A percentile compares a stretch with the other conserved stretches of the same genome.
These are phyloP conservation scores for Heliconius eleuchia DNA, from an alignment of 1,140 invertebrate genomes.

Conservation along the genomic window DNA sequence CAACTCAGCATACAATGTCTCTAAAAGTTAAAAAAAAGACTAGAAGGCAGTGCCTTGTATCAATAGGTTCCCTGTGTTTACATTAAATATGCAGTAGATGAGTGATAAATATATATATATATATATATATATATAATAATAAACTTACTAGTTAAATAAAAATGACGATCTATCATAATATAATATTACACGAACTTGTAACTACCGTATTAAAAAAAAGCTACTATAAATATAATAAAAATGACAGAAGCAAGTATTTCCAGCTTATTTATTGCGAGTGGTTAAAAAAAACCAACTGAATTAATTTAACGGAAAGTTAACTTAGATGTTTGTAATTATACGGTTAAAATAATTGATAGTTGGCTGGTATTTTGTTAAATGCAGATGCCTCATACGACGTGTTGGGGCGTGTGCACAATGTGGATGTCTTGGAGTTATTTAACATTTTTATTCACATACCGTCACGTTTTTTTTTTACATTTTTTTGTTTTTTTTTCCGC, in stretches of 20 bases:
- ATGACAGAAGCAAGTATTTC: constrained; percentile 2
- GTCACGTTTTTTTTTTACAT: too few relatives aligned
- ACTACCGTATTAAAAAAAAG: background rate
- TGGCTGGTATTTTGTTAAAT: constrained; percentile 19
- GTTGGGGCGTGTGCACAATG: constrained; percentile 7
- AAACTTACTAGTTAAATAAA: background rate
- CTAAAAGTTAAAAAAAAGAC: too few relatives aligned
- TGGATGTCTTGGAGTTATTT: background rate
- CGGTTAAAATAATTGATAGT: constrained; percentile 21
- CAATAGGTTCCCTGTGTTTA: too few relatives aligned
- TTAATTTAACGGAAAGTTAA: background rate
- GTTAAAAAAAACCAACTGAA: background rate
- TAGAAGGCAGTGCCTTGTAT: too few relatives aligned
- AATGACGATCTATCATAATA: background rate
- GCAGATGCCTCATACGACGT: constrained; percentile 17
- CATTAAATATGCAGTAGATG: too few relatives aligned
- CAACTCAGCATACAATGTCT: too few relatives aligned
- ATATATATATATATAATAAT: too few relatives aligned
- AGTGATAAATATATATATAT: too few relatives aligned
- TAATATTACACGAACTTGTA: background rate
- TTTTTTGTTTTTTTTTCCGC: too few relatives aligned
- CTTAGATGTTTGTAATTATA: constrained; percentile 21
- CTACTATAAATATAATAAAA: background rate
- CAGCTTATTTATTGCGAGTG: background rate
- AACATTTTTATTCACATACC: too few relatives aligned